These are phyloP conservation scores for Podarcis muralis DNA, from an alignment of 2,113 vertebrate species.

Conservation along the genomic window DNA sequence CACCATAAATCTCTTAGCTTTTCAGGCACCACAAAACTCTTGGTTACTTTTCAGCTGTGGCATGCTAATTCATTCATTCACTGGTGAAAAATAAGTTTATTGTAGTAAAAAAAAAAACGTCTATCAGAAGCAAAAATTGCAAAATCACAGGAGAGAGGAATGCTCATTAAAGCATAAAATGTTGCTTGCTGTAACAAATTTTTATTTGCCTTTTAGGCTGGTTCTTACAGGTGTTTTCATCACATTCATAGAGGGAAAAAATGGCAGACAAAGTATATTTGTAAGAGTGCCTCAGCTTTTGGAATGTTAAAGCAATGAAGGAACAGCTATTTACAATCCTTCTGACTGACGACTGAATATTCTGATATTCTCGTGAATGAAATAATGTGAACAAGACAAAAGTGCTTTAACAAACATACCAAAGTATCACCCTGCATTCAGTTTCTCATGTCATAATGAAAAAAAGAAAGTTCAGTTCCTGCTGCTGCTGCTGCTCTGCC, in stretches of 20 bases:
- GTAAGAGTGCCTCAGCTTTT: conserved; percentile 12
- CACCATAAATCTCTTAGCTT: neutral
- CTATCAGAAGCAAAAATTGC: conserved; percentile 37
- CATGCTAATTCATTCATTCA: neutral
- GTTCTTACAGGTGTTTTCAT: conserved; percentile 38
- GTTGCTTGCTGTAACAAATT: conserved; percentile 19
- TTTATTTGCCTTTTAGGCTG: conserved; percentile 26
- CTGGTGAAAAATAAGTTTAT: conserved; percentile 12
- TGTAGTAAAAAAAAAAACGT: neutral
- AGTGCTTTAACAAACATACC: too few species aligned
- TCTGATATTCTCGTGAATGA: too few species aligned
- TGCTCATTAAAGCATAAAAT: conserved; percentile 59
- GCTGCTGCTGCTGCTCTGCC: too few species aligned
- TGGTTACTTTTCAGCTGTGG: neutral
- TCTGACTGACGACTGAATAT: neutral
- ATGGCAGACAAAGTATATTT: neutral
- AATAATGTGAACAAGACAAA: too few species aligned
- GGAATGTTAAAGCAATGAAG: neutral
- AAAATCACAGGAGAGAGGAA: conserved; percentile 51
- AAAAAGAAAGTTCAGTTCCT: neutral
- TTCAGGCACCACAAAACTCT: too few species aligned
- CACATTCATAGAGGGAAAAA: conserved; percentile 46
- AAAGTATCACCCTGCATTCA: too few species aligned
- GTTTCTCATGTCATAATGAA: neutral
- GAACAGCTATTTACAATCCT: neutral